Evolutionary conservation across 2,797 vertebrate species (phyloP), one percentile per base, ranked within the genome.

Genomic region (Sebastes kiyomatsui): DNA sequence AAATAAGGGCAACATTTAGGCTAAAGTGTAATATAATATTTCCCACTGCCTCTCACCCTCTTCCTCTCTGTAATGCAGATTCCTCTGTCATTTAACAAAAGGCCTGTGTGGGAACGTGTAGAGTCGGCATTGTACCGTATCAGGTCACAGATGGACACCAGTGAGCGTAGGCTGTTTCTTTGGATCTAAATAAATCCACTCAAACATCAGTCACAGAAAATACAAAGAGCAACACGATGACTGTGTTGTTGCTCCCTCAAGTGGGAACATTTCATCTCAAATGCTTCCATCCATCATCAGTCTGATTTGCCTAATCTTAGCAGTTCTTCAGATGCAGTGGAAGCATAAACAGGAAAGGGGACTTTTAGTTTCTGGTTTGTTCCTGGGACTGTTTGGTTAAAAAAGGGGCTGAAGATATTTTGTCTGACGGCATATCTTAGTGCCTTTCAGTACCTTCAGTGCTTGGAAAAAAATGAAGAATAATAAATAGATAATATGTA

Each of bases 1-100:
- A 93, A 95, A 94, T 93, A 95, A 91, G 94, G 93, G 74, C 85
- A 94, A 38, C 70, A 66, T 93, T 90, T 68, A 78, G 72, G 33
- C 82, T 72, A 72, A 86, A 87, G 81, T 82, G 84, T 81, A 59
- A 88, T 92, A 83, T 91, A 87, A 94, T 94, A 93, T 95, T 94
- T 93, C 88, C 87, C 87, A 67, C 76, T 76, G 80, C 72, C 72
- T 87, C 81, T 84, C 62, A 6, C 27, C 55, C 55, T 73, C 83
- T 77, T 78, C 72, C 80, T 86, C 75, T 72, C 67, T 73, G 77
- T 80, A 67, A 84, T 82, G 66, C 68, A 60, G 86, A 90, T 88
- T 88, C 78, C 69, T 88, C 64, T 77, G 71, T 82, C 67, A 5
- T 54, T 72, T 32, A 80, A 78, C 82, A 90, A 84, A 80, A 79